These are phyloP conservation scores for Chaetodon trifasciatus DNA, from an alignment of 2,797 vertebrate species.

Conservation along the genomic window DNA sequence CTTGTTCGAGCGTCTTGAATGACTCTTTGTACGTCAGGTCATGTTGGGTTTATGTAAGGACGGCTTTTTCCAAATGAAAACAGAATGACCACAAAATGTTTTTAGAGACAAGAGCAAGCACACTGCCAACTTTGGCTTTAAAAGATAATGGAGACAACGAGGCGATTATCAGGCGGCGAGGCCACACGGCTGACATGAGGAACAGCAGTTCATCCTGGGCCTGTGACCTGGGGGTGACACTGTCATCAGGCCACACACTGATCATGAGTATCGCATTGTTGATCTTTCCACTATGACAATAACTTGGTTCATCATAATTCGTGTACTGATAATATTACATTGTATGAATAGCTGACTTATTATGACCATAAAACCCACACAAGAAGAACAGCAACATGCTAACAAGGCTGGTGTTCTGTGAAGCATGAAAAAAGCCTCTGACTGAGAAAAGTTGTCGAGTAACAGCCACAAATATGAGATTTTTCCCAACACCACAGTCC, in stretches of 20 bases:
- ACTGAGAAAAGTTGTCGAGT: slow-evolving; percentile 12
- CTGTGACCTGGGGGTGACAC: slow-evolving; percentile 5
- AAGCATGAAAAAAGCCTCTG: background rate
- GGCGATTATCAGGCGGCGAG: slow-evolving; percentile 48
- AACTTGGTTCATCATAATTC: slow-evolving; percentile 40
- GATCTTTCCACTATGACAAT: slow-evolving; percentile 38
- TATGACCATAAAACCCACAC: slow-evolving; percentile 42
- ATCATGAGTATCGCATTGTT: slow-evolving; percentile 4
- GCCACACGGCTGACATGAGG: slow-evolving; percentile 26
- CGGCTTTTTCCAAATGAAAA: background rate
- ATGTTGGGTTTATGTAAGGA: background rate
- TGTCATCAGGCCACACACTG: slow-evolving; percentile 16
- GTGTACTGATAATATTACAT: slow-evolving; percentile 36
- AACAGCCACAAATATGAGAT: background rate
- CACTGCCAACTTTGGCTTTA: slow-evolving; percentile 24
- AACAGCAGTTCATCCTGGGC: slow-evolving; percentile 28
- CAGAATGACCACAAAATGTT: background rate
- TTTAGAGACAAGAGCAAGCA: slow-evolving; percentile 12
- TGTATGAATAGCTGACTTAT: slow-evolving; percentile 60
- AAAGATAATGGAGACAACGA: slow-evolving; percentile 62
- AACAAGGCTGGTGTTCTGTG: background rate
- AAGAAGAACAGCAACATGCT: slow-evolving; percentile 19
- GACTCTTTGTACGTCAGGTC: background rate
- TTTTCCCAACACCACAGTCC: background rate
- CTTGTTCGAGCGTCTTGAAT: background rate